These are phyloP conservation scores for Pempheris klunzingeri DNA, from an alignment of 2,797 vertebrate genomes.

Conservation along the genomic window DNA sequence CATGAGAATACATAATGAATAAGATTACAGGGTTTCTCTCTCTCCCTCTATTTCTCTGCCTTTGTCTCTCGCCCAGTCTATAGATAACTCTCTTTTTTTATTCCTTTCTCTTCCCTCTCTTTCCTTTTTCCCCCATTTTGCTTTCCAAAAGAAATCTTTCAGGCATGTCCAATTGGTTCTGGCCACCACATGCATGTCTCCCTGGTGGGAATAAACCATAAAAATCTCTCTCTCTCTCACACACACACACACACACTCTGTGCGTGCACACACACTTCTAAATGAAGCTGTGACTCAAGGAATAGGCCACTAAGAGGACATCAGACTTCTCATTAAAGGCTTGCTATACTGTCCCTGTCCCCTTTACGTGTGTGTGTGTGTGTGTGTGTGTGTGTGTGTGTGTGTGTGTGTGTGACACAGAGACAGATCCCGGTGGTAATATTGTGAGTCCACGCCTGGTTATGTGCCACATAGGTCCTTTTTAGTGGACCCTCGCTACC, in stretches of 20 bases:
- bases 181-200: conserved; percentile 71
- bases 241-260: conserved; percentile 26
- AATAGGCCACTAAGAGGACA: conserved; percentile 73
- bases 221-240: conserved; percentile 58
- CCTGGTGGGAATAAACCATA: conserved; percentile 72
- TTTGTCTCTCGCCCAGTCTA: conserved; percentile 39
- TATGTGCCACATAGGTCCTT: conserved; percentile 77
- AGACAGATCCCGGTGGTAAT: conserved; percentile 60
- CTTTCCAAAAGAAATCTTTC: conserved; percentile 72
- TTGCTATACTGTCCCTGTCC: conserved; percentile 77
- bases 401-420: conserved; percentile 70
- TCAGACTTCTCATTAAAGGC: conserved; percentile 86
- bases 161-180: conserved; percentile 82
- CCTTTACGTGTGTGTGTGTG: conserved; percentile 4
- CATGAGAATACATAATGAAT: conserved; percentile 62
- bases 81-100: conserved; percentile 50
- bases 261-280: conserved; percentile 37
- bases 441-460: conserved; percentile 66
- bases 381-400: conserved; percentile 51
- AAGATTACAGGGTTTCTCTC: conserved; percentile 49
- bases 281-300: conserved; percentile 76
- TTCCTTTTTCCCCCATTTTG: conserved; percentile 46
- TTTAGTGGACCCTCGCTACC: conserved; percentile 65
- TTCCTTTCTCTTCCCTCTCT: conserved; percentile 26
- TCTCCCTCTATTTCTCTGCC: conserved; percentile 21